phyloP scores from a whole-genome alignment of 2,888 invertebrate species.

The Oscheius sp. region DNA sequence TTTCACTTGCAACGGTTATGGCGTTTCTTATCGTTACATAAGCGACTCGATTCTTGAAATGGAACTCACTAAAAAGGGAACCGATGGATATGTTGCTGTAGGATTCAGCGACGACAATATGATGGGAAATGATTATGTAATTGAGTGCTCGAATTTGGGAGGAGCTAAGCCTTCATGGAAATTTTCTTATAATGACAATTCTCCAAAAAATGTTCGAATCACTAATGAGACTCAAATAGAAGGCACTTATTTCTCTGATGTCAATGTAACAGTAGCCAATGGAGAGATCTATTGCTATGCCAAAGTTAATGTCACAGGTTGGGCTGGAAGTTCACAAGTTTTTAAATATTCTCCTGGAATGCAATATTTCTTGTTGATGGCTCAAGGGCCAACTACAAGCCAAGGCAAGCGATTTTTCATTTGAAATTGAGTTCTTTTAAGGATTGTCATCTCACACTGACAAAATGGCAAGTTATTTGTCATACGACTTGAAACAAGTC shows the following conservation, averaged over 20 bases:
- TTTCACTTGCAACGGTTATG: background rate
- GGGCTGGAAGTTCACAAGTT: background rate
- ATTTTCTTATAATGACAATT: conserved; percentile 38
- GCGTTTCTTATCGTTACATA: conserved; percentile 2
- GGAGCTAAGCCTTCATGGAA: conserved; percentile 36
- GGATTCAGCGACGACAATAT: conserved; percentile 33
- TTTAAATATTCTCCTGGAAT: conserved; percentile 3
- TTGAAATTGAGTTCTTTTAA: background rate
- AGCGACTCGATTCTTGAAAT: background rate
- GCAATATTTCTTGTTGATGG: conserved; percentile 2
- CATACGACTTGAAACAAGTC: background rate
- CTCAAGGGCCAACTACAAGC: background rate
- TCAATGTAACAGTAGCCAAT: conserved; percentile 24
- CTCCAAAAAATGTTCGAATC: conserved; percentile 34
- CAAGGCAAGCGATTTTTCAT: background rate
- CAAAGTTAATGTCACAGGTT: conserved; percentile 37
- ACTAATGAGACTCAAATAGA: conserved; percentile 23
- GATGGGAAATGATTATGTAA: conserved; percentile 42
- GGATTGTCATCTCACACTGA: background rate
- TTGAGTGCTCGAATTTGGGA: conserved; percentile 43
- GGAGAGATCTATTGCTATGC: conserved; percentile 43
- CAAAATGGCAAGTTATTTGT: background rate
- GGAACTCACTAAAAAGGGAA: conserved; percentile 5
- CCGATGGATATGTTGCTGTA: conserved; percentile 36
- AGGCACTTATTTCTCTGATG: background rate